Evolutionary conservation across 2,888 invertebrate species (phyloP).

Genomic region (Formica aserva): DNA sequence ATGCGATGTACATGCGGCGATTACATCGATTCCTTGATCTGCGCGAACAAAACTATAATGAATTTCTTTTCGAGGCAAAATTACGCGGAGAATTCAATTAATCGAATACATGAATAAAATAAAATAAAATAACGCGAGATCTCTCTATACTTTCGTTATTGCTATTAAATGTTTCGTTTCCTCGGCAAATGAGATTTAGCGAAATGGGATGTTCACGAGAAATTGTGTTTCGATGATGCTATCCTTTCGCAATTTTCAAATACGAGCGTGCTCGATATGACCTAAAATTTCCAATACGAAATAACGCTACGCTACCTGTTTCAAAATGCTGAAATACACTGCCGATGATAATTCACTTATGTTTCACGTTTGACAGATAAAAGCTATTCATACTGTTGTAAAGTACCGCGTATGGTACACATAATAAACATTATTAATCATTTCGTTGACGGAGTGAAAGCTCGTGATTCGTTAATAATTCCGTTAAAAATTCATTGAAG

Average conservation of each 20-base stretch:
- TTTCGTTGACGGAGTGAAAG: constrained; percentile 28
- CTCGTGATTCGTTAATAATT: constrained; percentile 34
- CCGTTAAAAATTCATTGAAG: constrained; percentile 23
- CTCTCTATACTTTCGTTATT: neutral
- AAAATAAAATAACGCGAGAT: neutral
- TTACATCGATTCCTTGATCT: neutral
- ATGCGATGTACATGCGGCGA: neutral
- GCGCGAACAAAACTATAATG: neutral
- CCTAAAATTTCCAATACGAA: constrained; percentile 44
- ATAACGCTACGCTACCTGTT: constrained; percentile 20
- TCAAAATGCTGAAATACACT: constrained; percentile 39
- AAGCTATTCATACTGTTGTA: constrained; percentile 37
- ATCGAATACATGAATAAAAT: neutral
- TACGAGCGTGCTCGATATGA: constrained; percentile 16
- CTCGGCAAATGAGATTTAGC: constrained; percentile 26
- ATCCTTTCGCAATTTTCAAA: constrained; percentile 43
- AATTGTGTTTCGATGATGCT: constrained; percentile 40
- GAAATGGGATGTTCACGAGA: constrained; percentile 1
- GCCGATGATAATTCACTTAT: constrained; percentile 31
- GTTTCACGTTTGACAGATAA: constrained; percentile 51
- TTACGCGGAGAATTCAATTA: neutral
- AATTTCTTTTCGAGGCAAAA: constrained; percentile 10
- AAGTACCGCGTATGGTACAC: constrained; percentile 2
- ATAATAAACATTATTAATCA: constrained; percentile 54
- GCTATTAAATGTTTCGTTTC: constrained; percentile 11